These are phyloP conservation scores for Stegodyphus mimosarum DNA, from an alignment of 1,140 invertebrate species.

Conservation along the genomic window DNA sequence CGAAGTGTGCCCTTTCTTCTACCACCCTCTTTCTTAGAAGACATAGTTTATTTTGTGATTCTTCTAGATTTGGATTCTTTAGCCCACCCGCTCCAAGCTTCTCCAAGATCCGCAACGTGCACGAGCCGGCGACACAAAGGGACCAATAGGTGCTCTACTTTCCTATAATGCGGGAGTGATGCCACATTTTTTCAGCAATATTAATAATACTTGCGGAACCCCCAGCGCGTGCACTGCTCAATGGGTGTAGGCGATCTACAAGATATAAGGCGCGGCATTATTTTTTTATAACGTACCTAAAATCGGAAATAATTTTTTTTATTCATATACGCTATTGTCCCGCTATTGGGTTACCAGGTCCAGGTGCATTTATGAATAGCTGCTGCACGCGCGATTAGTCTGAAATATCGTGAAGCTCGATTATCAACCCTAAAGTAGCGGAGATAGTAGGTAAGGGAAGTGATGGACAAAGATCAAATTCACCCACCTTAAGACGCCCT, in stretches of 20 bases:
- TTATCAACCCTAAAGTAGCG: background rate
- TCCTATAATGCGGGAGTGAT: background rate
- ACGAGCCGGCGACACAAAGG: background rate
- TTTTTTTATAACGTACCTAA: background rate
- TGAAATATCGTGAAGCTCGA: background rate
- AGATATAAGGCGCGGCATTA: background rate
- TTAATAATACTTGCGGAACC: background rate
- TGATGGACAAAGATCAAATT: too few relatives aligned
- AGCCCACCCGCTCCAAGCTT: background rate
- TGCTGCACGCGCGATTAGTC: background rate
- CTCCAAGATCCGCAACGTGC: conserved; percentile 40
- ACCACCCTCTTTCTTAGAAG: conserved; percentile 27
- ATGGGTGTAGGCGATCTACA: conserved; percentile 41
- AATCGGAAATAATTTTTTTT: background rate
- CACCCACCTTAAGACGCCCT: too few relatives aligned
- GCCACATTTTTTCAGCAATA: background rate
- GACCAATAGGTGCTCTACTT: conserved; percentile 30
- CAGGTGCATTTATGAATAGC: background rate
- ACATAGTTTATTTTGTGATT: background rate
- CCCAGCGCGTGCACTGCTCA: background rate
- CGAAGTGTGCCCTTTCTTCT: conserved; percentile 34
- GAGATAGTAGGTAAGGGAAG: background rate
- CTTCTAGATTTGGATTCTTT: too few relatives aligned
- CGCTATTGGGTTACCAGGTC: background rate
- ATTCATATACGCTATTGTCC: background rate